Conservation (phyloP, 2,797 vertebrate genomes). For the Pogonophryne albipinna region DNA sequence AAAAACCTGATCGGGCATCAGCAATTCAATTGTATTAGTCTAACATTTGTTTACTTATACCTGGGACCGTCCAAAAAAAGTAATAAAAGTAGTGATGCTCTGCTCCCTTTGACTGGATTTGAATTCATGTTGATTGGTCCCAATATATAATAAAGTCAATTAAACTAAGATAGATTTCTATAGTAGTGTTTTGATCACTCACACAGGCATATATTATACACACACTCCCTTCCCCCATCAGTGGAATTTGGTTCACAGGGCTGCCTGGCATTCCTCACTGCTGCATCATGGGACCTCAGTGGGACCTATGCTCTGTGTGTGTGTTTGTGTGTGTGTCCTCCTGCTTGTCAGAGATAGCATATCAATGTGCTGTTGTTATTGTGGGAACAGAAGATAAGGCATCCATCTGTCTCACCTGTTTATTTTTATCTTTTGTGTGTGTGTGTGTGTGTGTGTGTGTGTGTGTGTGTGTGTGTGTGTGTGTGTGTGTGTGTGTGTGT, state of each 20-base stretch:
- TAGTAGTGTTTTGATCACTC: constrained; percentile 5
- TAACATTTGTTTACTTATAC: neutral
- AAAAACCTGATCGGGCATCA: too few relatives aligned
- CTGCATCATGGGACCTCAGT: constrained; percentile 62
- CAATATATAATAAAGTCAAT: neutral
- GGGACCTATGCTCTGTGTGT: constrained; percentile 1
- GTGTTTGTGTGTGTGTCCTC: constrained; percentile 9
- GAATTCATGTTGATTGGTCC: neutral
- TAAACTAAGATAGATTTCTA: too few relatives aligned
- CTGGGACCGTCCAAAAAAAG: neutral
- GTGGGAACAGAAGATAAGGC: constrained; percentile 58
- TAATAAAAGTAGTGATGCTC: neutral
- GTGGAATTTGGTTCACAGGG: constrained; percentile 76
- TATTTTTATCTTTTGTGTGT: constrained; percentile 34
- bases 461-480: neutral
- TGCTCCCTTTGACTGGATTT: neutral
- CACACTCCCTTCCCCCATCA: constrained; percentile 65
- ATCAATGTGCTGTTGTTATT: constrained; percentile 58
- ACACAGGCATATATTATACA: neutral
- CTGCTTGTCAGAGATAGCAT: too few relatives aligned
- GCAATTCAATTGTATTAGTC: neutral
- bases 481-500: too few relatives aligned
- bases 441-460: constrained; percentile 25
- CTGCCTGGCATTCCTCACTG: constrained; percentile 69
- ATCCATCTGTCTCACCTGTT: constrained; percentile 45